phyloP scores from a whole-genome alignment of 2,797 vertebrate genomes.

The Myotis myotis region DNA sequence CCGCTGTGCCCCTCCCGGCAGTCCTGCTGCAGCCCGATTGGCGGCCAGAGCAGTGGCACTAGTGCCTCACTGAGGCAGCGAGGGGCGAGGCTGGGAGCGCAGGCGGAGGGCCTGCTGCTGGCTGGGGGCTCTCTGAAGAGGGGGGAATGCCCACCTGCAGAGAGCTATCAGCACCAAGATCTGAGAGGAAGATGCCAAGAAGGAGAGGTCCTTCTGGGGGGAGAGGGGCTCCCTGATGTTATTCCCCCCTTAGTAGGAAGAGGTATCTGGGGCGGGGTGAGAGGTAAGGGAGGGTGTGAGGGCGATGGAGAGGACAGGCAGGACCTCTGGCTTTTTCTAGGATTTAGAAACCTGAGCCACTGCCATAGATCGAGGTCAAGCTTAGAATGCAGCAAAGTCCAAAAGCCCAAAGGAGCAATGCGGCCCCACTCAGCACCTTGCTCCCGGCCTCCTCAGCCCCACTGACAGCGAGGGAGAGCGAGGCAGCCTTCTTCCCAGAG shows the following conservation, averaged over 20 bases:
- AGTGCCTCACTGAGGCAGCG: conserved; percentile 54
- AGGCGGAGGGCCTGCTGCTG: conserved; percentile 68
- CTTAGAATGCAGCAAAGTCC: neutral
- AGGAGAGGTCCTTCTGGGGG: neutral
- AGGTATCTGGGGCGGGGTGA: neutral
- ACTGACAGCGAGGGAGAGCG: neutral
- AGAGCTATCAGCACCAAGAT: conserved; percentile 74
- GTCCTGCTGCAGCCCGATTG: neutral
- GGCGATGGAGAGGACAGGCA: neutral
- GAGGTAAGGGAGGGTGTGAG: neutral
- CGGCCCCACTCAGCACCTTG: neutral
- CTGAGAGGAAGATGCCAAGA: neutral
- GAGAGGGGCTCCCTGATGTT: conserved; percentile 62
- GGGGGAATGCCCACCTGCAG: neutral
- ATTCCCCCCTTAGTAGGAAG: conserved; percentile 18
- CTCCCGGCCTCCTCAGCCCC: neutral
- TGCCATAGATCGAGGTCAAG: neutral
- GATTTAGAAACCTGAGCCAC: neutral
- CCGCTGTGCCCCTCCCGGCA: neutral
- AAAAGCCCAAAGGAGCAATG: neutral
- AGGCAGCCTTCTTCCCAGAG: neutral
- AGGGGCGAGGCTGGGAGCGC: conserved; percentile 18
- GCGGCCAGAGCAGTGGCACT: neutral
- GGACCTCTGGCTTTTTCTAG: neutral
- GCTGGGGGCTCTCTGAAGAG: conserved; percentile 53